Base-by-base conservation (phyloP, 2,797 vertebrate species). In the Holocentrus rufus region DNA sequence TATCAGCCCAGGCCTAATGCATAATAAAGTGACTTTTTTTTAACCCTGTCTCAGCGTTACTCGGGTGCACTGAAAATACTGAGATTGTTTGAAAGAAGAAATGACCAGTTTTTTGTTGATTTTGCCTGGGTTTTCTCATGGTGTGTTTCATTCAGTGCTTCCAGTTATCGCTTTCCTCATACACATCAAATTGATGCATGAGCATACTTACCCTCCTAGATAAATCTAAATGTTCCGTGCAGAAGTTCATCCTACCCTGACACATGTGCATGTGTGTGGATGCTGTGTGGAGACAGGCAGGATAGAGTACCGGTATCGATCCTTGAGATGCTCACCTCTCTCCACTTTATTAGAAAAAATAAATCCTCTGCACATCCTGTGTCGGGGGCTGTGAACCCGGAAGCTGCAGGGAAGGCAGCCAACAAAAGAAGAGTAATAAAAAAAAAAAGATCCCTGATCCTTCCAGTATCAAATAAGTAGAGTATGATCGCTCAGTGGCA, bases 331-430 rank as follows among this genome's bases (percentile, higher is more conserved):
- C 81, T 66, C 17, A 5, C 39, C 62, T 79, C 58, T 59, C 64
- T 72, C 25, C 22, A 57, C 44, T 77, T 87, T 81, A 84, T 82
- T 64, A 83, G 79, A 74, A 76, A 84, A 85, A 77, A 88, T 77
- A 82, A 69, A 88, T 87, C 50, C 44, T 69, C 34, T 63, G 47
- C 27, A 60, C 49, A 46, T 81, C 36, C 30, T 73, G 31, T 47
- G 56, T 59, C 44, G 42, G 54, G 50, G 65, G 27, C 54, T 31
- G 20, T 72, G 44, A 72, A 64, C 13, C 42, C 22, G 56, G 49
- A 42, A 70, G 66, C 70, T 62, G 27, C 22, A 50, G n/a, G 55
- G 54, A 85, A 57, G 62, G 54, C 54, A 65, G 65, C 46, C 75
- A 79, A 79, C 82, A 75, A 55, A 74, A 57, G 72, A 66, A 36